Conservation (phyloP, 2,888 invertebrate species). For the Ormyrus thymus region DNA sequence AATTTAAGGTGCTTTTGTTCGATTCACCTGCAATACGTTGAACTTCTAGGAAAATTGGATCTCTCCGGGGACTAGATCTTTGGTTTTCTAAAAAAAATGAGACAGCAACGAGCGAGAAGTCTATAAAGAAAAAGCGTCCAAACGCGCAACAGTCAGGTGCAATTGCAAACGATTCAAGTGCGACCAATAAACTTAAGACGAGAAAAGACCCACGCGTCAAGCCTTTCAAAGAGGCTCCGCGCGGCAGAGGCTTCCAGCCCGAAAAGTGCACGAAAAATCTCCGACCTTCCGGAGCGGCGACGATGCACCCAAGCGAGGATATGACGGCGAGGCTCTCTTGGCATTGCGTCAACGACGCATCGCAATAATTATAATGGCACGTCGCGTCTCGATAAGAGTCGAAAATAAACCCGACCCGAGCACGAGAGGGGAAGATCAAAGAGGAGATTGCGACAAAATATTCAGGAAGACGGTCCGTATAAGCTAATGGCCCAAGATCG, state of each 20-base stretch:
- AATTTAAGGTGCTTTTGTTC: too few relatives aligned
- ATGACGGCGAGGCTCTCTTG: slow-evolving; percentile 31
- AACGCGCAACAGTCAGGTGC: too few relatives aligned
- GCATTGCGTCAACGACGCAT: slow-evolving; percentile 47
- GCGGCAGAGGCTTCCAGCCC: slow-evolving; percentile 1
- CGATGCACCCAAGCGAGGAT: not conserved
- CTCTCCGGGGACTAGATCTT: too few relatives aligned
- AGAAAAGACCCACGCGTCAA: too few relatives aligned
- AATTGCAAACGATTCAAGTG: too few relatives aligned
- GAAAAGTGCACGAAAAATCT: not conserved
- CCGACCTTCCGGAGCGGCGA: slow-evolving; percentile 36
- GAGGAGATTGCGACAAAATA: slow-evolving; percentile 32
- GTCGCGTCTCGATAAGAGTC: slow-evolving; percentile 45
- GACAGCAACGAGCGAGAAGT: too few relatives aligned
- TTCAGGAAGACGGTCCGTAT: slow-evolving; percentile 20
- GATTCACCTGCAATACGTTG: too few relatives aligned
- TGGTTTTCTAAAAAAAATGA: too few relatives aligned
- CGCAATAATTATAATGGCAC: slow-evolving; percentile 40
- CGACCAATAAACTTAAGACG: too few relatives aligned
- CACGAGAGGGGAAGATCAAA: slow-evolving; percentile 31
- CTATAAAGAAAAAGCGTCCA: too few relatives aligned
- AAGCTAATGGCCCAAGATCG: too few relatives aligned
- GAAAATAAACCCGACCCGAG: slow-evolving; percentile 38
- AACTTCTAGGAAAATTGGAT: too few relatives aligned
- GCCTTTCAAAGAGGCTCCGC: not conserved